phyloP scores from a whole-genome alignment of 2,113 vertebrate species.

The Epinephelus fuscoguttatus region DNA sequence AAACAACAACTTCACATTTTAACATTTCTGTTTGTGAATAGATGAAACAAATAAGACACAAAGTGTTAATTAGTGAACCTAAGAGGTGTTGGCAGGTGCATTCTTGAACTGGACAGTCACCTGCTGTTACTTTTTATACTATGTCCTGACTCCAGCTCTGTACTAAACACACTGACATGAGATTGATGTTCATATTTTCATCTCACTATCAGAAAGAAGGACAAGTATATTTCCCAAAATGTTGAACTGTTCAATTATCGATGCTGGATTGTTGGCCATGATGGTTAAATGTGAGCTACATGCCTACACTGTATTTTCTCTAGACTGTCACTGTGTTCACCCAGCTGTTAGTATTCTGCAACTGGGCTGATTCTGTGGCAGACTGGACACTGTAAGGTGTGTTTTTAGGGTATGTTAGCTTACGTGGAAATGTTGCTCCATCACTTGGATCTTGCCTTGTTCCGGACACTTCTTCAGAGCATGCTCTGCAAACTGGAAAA shows the following conservation, averaged over 20 bases:
- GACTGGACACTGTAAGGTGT: not conserved
- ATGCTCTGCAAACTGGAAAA: conserved; percentile 92
- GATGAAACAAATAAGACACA: too few relatives aligned
- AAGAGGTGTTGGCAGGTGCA: too few relatives aligned
- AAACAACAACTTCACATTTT: too few relatives aligned
- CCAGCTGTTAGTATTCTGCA: not conserved
- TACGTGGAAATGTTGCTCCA: conserved; percentile 98
- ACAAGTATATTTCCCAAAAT: not conserved
- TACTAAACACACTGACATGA: too few relatives aligned
- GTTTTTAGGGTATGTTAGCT: not conserved
- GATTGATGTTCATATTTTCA: not conserved
- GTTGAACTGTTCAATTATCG: not conserved
- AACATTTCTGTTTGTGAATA: too few relatives aligned
- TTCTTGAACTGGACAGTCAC: too few relatives aligned
- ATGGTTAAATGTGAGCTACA: not conserved
- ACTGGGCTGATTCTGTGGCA: not conserved
- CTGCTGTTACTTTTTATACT: too few relatives aligned
- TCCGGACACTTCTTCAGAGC: conserved; percentile 95
- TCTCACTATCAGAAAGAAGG: not conserved
- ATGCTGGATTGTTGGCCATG: not conserved
- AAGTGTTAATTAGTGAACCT: too few relatives aligned
- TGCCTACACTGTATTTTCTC: not conserved
- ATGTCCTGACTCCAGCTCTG: too few relatives aligned
- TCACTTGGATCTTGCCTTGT: conserved; percentile 95
- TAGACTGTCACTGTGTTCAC: not conserved